Conservation (phyloP, 2,888 invertebrate species). For the Oasisia sp. region DNA sequence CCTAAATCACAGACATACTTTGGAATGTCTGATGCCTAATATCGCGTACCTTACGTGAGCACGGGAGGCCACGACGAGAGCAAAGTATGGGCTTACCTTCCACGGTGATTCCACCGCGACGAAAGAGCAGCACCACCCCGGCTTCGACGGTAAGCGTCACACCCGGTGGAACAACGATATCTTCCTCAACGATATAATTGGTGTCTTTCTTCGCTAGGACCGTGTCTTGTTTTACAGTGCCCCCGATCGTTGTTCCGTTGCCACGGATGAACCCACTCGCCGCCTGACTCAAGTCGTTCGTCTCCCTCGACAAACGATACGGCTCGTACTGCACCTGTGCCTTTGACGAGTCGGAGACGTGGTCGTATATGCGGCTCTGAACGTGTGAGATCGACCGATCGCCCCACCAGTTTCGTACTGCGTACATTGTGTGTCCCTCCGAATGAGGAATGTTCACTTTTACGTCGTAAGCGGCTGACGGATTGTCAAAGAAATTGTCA, state of each 20-base stretch:
- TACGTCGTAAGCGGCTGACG: background rate
- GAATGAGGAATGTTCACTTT: background rate
- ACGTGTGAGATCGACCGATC: background rate
- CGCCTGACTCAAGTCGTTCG: background rate
- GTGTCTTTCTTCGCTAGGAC: background rate
- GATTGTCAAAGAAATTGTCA: background rate
- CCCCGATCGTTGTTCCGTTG: slow-evolving; percentile 27
- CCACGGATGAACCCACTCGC: background rate
- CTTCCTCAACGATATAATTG: slow-evolving; percentile 29
- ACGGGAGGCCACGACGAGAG: background rate
- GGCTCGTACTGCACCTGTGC: background rate
- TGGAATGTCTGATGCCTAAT: no score
- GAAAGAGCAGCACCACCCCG: slow-evolving; percentile 29
- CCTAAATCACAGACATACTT: no score
- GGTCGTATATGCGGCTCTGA: background rate
- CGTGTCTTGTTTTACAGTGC: slow-evolving; percentile 23
- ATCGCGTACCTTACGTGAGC: no score
- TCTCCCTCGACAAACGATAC: background rate
- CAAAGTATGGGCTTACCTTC: slow-evolving; percentile 22
- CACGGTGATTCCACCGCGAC: slow-evolving; percentile 30
- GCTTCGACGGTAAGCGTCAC: slow-evolving; percentile 29
- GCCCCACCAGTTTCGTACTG: background rate
- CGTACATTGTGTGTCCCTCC: background rate
- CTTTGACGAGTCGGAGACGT: background rate
- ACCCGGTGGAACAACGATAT: slow-evolving; percentile 27